Evolutionary conservation across 2,888 invertebrate genomes (phyloP).

Genomic region (Clanis bilineata): DNA sequence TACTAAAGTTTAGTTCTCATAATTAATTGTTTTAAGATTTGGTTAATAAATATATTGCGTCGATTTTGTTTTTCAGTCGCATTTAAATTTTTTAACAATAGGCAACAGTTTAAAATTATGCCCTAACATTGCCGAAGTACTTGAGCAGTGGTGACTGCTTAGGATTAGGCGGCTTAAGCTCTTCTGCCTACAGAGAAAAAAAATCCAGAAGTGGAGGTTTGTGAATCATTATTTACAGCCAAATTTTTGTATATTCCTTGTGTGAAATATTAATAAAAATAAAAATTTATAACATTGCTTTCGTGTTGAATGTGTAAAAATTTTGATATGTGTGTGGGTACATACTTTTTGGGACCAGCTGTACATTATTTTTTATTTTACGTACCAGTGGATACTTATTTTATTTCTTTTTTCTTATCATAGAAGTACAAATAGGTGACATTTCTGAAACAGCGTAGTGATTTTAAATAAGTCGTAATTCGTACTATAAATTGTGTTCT

Average conservation of each 20-base stretch:
- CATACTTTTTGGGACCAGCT: conserved; percentile 7
- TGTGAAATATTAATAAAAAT: not conserved
- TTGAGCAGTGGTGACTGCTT: too few relatives aligned
- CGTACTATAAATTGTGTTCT: not conserved
- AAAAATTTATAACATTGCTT: not conserved
- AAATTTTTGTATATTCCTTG: not conserved
- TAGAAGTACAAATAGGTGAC: conserved; percentile 5
- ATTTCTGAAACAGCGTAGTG: not conserved
- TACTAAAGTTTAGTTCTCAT: too few relatives aligned
- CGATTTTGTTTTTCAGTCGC: too few relatives aligned
- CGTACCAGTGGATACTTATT: not conserved
- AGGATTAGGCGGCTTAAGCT: too few relatives aligned
- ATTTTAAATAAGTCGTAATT: not conserved
- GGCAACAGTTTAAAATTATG: too few relatives aligned
- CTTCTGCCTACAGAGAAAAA: too few relatives aligned
- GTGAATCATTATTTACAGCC: not conserved
- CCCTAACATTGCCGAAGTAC: too few relatives aligned
- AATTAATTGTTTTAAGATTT: not conserved
- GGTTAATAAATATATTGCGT: too few relatives aligned
- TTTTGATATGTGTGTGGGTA: conserved; percentile 10
- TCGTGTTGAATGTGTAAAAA: not conserved
- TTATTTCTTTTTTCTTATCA: not conserved
- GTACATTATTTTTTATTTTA: not conserved
- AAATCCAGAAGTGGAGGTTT: not conserved
- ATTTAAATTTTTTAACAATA: too few relatives aligned